A percentile compares a stretch with the other conserved stretches of the same genome.
Evolutionary conservation across 1,140 invertebrate species (phyloP).

Genomic region (Drosophila kikkawai): DNA sequence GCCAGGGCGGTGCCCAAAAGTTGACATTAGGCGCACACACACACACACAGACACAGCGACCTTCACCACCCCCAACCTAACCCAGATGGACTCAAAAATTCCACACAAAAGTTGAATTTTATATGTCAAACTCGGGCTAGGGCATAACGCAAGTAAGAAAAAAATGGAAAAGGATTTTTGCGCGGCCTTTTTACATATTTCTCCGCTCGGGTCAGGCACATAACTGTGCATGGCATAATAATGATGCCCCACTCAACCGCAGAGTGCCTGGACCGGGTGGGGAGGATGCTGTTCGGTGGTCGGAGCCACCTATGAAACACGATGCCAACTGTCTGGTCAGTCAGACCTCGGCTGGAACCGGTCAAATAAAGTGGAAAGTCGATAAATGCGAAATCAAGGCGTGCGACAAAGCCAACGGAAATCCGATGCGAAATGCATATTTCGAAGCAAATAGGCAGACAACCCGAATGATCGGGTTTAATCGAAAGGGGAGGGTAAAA

Average conservation of each 20-base stretch:
- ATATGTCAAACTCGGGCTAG: constrained; percentile 52
- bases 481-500: background rate
- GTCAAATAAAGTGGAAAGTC: constrained; percentile 58
- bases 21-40: constrained; percentile 73
- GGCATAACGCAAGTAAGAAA: constrained; percentile 24
- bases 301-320: constrained; percentile 44
- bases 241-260: constrained; percentile 62
- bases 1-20: constrained; percentile 60
- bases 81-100: constrained; percentile 68
- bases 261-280: constrained; percentile 11
- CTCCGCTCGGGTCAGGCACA: constrained; percentile 71
- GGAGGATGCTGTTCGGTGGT: background rate
- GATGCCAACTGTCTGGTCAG: constrained; percentile 42
- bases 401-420: constrained; percentile 47
- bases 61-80: constrained; percentile 12
- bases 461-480: constrained; percentile 1
- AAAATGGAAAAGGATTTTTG: constrained; percentile 69
- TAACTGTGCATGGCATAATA: constrained; percentile 83
- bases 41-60: constrained; percentile 25
- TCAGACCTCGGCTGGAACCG: constrained; percentile 31
- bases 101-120: constrained; percentile 76
- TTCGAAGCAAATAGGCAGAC: constrained; percentile 9
- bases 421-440: constrained; percentile 67
- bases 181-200: constrained; percentile 74
- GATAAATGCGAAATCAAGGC: constrained; percentile 59